Percentiles rank a stretch among this genome's conserved stretches.
Conservation (phyloP, 1,140 invertebrate genomes). For the Hormaphis cornu region DNA sequence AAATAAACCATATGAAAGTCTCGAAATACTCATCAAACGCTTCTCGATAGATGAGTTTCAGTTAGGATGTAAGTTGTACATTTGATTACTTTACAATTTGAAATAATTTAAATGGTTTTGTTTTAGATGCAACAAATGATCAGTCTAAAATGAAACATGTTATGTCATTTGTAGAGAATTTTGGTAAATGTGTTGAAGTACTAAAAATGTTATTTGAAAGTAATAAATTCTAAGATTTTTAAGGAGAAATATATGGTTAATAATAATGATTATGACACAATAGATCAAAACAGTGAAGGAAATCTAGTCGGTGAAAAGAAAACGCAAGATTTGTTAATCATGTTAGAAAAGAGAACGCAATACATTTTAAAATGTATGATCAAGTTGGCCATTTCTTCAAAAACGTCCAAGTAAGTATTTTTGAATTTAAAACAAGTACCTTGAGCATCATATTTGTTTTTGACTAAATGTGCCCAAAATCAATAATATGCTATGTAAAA, state of each 20-base stretch:
- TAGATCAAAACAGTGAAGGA: slow-evolving; percentile 34
- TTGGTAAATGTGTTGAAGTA: background rate
- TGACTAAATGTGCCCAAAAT: background rate
- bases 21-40: slow-evolving; percentile 18
- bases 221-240: slow-evolving; percentile 27
- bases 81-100: background rate
- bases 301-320: slow-evolving; percentile 39
- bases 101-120: background rate
- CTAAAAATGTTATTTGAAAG: slow-evolving; percentile 16
- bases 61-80: background rate
- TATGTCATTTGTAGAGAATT: slow-evolving; percentile 2
- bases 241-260: background rate
- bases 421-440: too few species aligned
- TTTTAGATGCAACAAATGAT: background rate
- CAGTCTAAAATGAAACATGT: slow-evolving; percentile 5
- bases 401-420: slow-evolving; percentile 13
- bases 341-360: slow-evolving; percentile 58
- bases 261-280: slow-evolving; percentile 7
- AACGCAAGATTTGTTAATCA: slow-evolving; percentile 43
- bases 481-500: too few species aligned
- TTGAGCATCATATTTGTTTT: too few species aligned
- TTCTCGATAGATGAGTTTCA: slow-evolving; percentile 18
- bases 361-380: slow-evolving; percentile 56
- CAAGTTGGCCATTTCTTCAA: slow-evolving; percentile 46
- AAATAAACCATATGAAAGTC: slow-evolving; percentile 10